Evolutionary conservation across 2,888 invertebrate species (phyloP).

Genomic region (Pediacus dermestoides): DNA sequence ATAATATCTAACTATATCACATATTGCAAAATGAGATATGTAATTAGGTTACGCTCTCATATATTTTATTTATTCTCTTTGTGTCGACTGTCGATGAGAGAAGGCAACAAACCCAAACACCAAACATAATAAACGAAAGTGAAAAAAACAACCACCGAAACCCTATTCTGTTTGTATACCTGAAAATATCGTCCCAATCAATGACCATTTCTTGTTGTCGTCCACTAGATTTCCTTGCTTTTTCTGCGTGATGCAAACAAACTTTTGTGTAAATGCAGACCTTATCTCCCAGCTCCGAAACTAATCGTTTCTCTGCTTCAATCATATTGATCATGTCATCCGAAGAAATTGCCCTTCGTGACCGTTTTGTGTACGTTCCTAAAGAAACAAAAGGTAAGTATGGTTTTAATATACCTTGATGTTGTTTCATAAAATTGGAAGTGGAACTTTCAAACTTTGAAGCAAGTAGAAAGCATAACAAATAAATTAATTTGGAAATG

Average conservation of each 20-base stretch:
- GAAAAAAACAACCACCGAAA: neutral
- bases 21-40: no score
- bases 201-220: constrained; percentile 47
- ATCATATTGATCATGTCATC: constrained; percentile 60
- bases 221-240: constrained; percentile 50
- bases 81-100: no score
- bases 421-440: neutral
- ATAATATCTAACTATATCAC: no score
- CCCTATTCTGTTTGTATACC: constrained; percentile 53
- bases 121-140: neutral
- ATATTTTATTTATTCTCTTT: no score
- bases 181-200: constrained; percentile 75
- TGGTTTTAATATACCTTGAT: neutral
- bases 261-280: constrained; percentile 78
- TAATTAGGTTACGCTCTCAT: no score
- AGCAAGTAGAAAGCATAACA: neutral
- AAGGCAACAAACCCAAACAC: neutral
- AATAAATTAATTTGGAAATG: no score
- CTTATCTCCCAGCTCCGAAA: constrained; percentile 70
- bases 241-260: constrained; percentile 67
- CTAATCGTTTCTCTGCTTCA: constrained; percentile 76
- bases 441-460: neutral
- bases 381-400: constrained; percentile 28
- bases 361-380: constrained; percentile 72
- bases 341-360: constrained; percentile 55